Evolutionary conservation across 2,888 invertebrate genomes (phyloP).

Genomic region (Cremastobaeus sp.): DNA sequence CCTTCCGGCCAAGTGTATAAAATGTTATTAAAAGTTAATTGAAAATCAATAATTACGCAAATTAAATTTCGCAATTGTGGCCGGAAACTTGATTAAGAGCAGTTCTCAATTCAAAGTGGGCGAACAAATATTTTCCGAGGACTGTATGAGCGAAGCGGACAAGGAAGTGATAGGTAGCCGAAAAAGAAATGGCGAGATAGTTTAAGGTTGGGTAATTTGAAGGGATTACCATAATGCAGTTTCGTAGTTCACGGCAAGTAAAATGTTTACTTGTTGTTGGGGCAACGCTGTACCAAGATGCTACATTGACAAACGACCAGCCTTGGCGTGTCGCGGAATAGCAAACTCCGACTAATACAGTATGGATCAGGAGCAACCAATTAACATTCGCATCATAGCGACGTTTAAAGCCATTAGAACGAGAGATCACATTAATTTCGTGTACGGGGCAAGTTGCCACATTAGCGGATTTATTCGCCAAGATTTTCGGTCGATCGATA

Average conservation of each 20-base stretch:
- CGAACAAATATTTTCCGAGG: constrained; percentile 39
- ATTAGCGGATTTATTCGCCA: constrained; percentile 12
- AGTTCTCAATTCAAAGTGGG: constrained; percentile 4
- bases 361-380: constrained; percentile 35
- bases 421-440: constrained; percentile 15
- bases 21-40: no score
- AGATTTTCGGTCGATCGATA: background rate
- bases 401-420: constrained; percentile 28
- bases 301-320: constrained; percentile 56
- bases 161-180: constrained; percentile 38
- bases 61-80: no score
- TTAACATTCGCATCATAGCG: constrained; percentile 46
- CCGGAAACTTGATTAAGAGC: constrained; percentile 27
- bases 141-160: constrained; percentile 19
- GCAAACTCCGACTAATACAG: constrained; percentile 47
- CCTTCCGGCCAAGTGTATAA: no score
- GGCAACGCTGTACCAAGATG: constrained; percentile 46
- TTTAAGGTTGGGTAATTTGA: constrained; percentile 47
- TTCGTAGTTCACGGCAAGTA: constrained; percentile 54
- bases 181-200: constrained; percentile 45
- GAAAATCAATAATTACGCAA: no score
- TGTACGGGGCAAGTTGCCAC: background rate
- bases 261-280: constrained; percentile 54
- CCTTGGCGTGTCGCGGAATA: constrained; percentile 30
- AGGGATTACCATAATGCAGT: constrained; percentile 59